Conservation (phyloP, 2,888 invertebrate species). For the Hyposoter didymator region DNA sequence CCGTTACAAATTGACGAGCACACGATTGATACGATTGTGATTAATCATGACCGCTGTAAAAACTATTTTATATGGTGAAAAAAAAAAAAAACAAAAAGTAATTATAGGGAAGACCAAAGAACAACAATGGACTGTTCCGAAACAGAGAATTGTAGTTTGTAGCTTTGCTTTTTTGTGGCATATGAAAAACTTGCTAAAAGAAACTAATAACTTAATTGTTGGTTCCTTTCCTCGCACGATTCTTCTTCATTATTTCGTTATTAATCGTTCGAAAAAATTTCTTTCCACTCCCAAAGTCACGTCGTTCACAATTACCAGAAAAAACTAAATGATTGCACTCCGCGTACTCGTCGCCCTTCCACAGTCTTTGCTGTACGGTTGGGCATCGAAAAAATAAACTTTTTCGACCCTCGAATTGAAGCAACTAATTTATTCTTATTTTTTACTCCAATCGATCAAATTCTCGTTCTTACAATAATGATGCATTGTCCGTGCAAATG, state of each 20-base stretch:
- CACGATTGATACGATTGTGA: conserved; percentile 51
- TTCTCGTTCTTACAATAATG: not conserved
- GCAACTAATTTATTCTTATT: not conserved
- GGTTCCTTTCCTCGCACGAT: not conserved
- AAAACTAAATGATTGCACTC: not conserved
- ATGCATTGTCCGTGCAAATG: not conserved
- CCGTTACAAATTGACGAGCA: conserved; percentile 55
- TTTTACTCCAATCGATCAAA: not conserved
- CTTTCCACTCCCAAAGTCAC: not conserved
- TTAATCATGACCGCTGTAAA: conserved; percentile 42
- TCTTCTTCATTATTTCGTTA: not conserved
- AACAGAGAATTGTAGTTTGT: not conserved
- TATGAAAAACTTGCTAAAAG: not conserved
- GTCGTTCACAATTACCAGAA: not conserved
- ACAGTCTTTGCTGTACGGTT: not conserved
- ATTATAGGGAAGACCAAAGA: not conserved
- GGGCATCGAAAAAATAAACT: not conserved
- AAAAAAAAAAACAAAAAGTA: not conserved
- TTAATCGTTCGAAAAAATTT: not conserved
- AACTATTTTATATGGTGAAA: conserved; percentile 16
- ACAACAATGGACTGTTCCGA: not conserved
- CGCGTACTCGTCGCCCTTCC: not conserved
- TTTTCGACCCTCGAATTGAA: not conserved
- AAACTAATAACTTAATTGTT: not conserved
- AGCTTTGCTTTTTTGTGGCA: not conserved